Base-by-base conservation (phyloP, 2,797 vertebrate genomes). In the Bovichtus diacanthus region DNA sequence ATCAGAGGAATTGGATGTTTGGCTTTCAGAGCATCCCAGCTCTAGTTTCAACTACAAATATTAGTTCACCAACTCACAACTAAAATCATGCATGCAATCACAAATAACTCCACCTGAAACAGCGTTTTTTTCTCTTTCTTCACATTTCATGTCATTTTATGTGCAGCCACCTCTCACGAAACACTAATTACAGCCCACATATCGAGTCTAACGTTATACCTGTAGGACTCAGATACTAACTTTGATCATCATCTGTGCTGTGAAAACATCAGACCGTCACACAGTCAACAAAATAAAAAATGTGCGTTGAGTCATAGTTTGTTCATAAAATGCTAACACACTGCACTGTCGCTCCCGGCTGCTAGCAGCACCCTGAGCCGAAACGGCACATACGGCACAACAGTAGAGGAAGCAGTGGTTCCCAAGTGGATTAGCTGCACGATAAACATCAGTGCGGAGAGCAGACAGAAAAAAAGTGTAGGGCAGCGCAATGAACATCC, bases 1-100 rank as follows among this genome's bases (percentile, higher is more conserved):
- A 58, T 62, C 31, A 39, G 55, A 41, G 29, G n/a, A 54, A 72
- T 16, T 34, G 6, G 59, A 27, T 56, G 54, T 66, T 78, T 67
- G 51, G 21, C 27, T 65, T 66, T 63, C 53, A 36, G 39, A 64
- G 65, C 27, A 27, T 49, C 21, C 8, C 3, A 9, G 64, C 9
- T 51, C 51, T 13, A 27, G 9, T 41, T 69, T 38, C 29, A 56
- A 46, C 36, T 58, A n/a, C 70, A 75, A 68, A 47, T 34, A 43
- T 44, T 9, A 31, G 38, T 69, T 54, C 27, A 29, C 50, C 65
- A 58, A 54, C 50, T 54, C 34, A 34, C n/a, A n/a, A n/a, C n/a
- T n/a, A n/a, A n/a, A n/a, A n/a, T n/a, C n/a, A n/a, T n/a, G n/a
- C 65, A 59, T 41, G 16, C 50, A 74, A 5, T 56, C 46, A 47